Conservation (phyloP, 2,888 invertebrate genomes). For the Hydroisotoma schaefferi region DNA sequence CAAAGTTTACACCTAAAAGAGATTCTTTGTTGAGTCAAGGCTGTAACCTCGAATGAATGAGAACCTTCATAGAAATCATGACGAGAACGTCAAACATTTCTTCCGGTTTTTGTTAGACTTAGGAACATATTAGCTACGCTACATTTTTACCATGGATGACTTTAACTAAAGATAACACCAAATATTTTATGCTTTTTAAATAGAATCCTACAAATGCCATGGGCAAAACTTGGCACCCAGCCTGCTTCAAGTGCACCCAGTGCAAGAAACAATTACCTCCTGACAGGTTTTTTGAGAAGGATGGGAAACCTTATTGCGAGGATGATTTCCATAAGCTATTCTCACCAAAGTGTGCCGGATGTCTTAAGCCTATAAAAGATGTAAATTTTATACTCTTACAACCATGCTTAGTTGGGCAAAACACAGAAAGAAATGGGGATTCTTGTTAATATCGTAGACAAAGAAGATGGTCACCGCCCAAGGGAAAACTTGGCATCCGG, state of each 20-base stretch:
- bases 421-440: no score
- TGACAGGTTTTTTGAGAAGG: conserved; percentile 42
- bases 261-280: conserved; percentile 42
- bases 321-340: conserved; percentile 44
- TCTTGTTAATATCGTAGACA: conserved; percentile 7
- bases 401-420: no score
- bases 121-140: no score
- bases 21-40: no score
- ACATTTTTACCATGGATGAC: no score
- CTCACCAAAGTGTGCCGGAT: conserved; percentile 39
- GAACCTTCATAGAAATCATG: no score
- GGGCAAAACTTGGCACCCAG: conserved; percentile 39
- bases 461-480: conserved; percentile 26
- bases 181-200: no score
- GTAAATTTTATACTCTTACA: conserved; percentile 13
- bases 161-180: no score
- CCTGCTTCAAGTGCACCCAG: conserved; percentile 46
- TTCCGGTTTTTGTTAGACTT: no score
- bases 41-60: no score
- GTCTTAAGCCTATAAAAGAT: conserved; percentile 40
- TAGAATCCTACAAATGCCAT: conserved; percentile 29
- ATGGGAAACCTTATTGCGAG: conserved; percentile 44
- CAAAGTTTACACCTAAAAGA: no score
- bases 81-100: no score
- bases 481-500: conserved; percentile 31